These are phyloP conservation scores for Helicoverpa assulta DNA, from an alignment of 2,888 invertebrate genomes.

Conservation along the genomic window DNA sequence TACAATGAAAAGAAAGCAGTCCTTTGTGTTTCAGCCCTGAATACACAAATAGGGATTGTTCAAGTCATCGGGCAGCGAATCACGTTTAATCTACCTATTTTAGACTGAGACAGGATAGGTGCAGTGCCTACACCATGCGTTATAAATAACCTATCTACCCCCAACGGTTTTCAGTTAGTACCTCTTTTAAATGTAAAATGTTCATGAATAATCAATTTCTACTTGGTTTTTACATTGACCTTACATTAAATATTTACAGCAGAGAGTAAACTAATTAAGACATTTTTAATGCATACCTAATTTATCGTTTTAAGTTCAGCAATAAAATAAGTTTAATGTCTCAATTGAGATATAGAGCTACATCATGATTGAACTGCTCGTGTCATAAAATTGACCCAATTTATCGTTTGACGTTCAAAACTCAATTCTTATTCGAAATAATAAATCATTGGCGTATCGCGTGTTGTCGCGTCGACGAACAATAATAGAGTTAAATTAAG, in stretches of 20 bases:
- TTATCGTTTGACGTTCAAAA: conserved; percentile 47
- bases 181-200: conserved; percentile 68
- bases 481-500: conserved; percentile 28
- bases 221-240: conserved; percentile 59
- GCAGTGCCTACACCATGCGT: conserved; percentile 36
- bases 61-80: conserved; percentile 60
- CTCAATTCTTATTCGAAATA: conserved; percentile 45
- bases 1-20: conserved; percentile 63
- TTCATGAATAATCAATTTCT: conserved; percentile 73
- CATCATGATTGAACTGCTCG: conserved; percentile 33
- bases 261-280: conserved; percentile 64
- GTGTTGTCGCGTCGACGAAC: conserved; percentile 23
- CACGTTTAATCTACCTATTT: conserved; percentile 64
- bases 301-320: conserved; percentile 39
- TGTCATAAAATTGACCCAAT: conserved; percentile 49
- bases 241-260: conserved; percentile 65
- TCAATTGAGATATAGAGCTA: conserved; percentile 40
- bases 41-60: conserved; percentile 70
- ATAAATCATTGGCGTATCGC: conserved; percentile 34
- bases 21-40: conserved; percentile 61
- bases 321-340: conserved; percentile 32
- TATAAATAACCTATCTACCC: conserved; percentile 49
- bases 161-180: conserved; percentile 47
- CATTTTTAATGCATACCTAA: conserved; percentile 62
- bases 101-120: conserved; percentile 37